A percentile compares a stretch with the other conserved stretches of the same genome.
Evolutionary conservation across 2,797 vertebrate genomes (phyloP).

Genomic region (Molossus molossus): DNA sequence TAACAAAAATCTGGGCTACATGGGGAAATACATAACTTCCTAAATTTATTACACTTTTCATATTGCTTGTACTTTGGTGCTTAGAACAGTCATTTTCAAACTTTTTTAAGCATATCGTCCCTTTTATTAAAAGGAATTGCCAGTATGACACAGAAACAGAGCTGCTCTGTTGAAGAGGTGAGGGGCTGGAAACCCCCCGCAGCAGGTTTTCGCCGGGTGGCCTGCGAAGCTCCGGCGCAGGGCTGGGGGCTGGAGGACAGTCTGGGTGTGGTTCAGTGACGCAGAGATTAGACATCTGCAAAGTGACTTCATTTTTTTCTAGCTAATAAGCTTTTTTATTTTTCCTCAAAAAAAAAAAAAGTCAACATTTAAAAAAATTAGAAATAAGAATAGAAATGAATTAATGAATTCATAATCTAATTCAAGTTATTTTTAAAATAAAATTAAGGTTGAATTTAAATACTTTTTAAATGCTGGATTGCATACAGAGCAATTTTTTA

Average conservation of each 20-base stretch:
- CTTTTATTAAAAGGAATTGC: conserved; percentile 46
- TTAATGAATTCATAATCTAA: conserved; percentile 52
- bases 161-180: conserved; percentile 7
- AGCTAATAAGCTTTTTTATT: conserved; percentile 31
- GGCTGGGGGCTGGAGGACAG: conserved; percentile 36
- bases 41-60: conserved; percentile 48
- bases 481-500: conserved; percentile 25
- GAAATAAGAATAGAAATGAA: conserved; percentile 59
- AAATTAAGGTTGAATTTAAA: conserved; percentile 70
- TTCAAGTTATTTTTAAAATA: conserved; percentile 65
- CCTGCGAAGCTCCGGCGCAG: not conserved
- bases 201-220: conserved; percentile 16
- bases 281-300: conserved; percentile 46
- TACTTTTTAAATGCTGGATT: conserved; percentile 66
- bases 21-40: conserved; percentile 48
- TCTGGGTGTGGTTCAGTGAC: conserved; percentile 62
- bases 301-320: conserved; percentile 23
- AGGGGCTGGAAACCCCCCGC: not conserved
- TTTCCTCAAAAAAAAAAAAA: conserved; percentile 70
- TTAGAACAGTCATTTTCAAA: conserved; percentile 61
- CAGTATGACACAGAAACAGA: conserved; percentile 34
- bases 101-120: conserved; percentile 27
- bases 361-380: conserved; percentile 46
- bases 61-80: conserved; percentile 47
- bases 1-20: conserved; percentile 60